A percentile compares a stretch with the other conserved stretches of the same genome.
These are phyloP conservation scores for Drosophila parthenogenetica DNA, from an alignment of 2,888 invertebrate species.

Conservation along the genomic window DNA sequence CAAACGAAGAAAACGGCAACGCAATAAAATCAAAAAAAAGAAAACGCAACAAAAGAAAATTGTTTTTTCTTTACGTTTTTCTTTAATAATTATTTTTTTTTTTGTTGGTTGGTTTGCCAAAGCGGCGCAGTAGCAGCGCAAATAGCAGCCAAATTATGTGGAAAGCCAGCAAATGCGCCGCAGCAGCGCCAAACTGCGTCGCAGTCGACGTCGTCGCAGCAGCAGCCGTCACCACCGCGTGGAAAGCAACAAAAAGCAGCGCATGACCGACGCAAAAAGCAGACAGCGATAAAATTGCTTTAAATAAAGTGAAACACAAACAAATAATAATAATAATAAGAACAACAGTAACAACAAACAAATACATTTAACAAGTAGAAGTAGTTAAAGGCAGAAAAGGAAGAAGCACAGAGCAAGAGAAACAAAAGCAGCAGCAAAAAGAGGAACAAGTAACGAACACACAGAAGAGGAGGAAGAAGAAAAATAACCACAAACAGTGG, in stretches of 20 bases:
- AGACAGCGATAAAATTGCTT: slow-evolving; percentile 43
- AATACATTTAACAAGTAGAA: slow-evolving; percentile 17
- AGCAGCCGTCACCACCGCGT: slow-evolving; percentile 59
- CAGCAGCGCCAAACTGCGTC: slow-evolving; percentile 47
- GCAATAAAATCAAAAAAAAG: slow-evolving; percentile 32
- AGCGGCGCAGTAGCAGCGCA: slow-evolving; percentile 29
- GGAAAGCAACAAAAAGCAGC: slow-evolving; percentile 52
- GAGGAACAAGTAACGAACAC: not conserved
- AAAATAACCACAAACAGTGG: slow-evolving; percentile 9
- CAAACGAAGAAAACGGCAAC: slow-evolving; percentile 8
- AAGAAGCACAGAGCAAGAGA: slow-evolving; percentile 1
- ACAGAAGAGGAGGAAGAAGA: slow-evolving; percentile 4
- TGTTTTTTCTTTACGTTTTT: not conserved
- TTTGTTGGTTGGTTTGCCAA: slow-evolving; percentile 14
- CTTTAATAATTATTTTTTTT: not conserved
- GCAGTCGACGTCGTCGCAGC: slow-evolving; percentile 52
- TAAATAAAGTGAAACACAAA: slow-evolving; percentile 43
- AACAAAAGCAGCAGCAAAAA: slow-evolving; percentile 6
- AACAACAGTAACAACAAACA: slow-evolving; percentile 26
- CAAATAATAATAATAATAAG: slow-evolving; percentile 23
- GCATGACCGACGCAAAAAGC: slow-evolving; percentile 53
- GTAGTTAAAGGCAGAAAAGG: slow-evolving; percentile 1
- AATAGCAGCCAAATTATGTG: slow-evolving; percentile 40
- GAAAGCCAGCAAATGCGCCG: slow-evolving; percentile 49
- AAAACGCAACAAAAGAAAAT: slow-evolving; percentile 10